These are phyloP conservation scores for Masticophis lateralis DNA, from an alignment of 2,797 vertebrate genomes.

Conservation along the genomic window DNA sequence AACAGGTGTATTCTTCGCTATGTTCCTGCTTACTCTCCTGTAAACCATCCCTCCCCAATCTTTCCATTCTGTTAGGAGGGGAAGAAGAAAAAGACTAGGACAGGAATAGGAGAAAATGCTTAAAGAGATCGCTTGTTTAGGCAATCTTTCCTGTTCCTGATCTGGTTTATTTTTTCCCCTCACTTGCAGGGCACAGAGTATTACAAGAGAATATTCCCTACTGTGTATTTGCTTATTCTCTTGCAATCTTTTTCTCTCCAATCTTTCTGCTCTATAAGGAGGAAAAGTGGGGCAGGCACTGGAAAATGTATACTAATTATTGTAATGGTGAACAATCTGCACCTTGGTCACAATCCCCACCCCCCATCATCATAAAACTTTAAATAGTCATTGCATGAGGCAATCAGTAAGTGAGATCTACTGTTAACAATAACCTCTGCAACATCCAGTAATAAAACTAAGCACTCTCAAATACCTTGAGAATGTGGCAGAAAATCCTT, in stretches of 20 bases:
- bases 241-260: not conserved
- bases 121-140: not conserved
- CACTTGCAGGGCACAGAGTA: not conserved
- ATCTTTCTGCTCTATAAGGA: not conserved
- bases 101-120: not conserved
- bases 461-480: not conserved
- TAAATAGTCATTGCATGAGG: not conserved
- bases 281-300: not conserved
- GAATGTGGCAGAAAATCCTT: not conserved
- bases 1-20: not conserved
- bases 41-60: not conserved
- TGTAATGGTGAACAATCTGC: not conserved
- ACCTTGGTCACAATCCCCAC: not conserved
- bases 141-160: not conserved
- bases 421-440: not conserved
- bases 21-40: not conserved
- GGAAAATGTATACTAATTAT: not conserved
- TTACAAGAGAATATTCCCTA: not conserved
- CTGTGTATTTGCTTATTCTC: not conserved
- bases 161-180: not conserved
- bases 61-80: not conserved
- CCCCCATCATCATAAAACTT: not conserved
- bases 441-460: not conserved
- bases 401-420: not conserved
- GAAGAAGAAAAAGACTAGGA: not conserved